Evolutionary conservation across 2,888 invertebrate species (phyloP).

Genomic region (Himalopsyche japonica): DNA sequence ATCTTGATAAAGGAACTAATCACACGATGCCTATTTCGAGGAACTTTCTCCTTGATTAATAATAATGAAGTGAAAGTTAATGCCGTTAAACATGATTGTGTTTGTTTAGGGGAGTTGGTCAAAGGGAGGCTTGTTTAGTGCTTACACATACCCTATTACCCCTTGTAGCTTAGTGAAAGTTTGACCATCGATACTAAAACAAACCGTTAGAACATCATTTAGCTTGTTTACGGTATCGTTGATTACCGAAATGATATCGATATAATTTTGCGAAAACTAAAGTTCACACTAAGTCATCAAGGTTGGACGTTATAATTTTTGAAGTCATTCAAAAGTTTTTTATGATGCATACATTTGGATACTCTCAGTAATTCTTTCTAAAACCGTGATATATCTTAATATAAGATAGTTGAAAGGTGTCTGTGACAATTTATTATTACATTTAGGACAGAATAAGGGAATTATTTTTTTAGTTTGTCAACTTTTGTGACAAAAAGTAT

Average conservation of each 20-base stretch:
- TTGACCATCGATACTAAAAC: background rate
- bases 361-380: no score
- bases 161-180: background rate
- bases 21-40: background rate
- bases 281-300: background rate
- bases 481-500: no score
- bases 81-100: slow-evolving; percentile 20
- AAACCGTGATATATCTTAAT: no score
- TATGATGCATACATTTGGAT: no score
- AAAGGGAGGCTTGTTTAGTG: background rate
- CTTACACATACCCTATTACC: background rate
- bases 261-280: background rate
- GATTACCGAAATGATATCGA: background rate
- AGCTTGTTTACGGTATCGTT: background rate
- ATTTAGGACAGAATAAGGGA: no score
- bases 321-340: no score
- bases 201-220: background rate
- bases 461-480: no score
- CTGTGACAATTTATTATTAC: no score
- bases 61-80: slow-evolving; percentile 18
- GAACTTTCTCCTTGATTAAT: slow-evolving; percentile 20
- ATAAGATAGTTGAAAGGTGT: no score
- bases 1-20: background rate
- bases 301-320: no score
- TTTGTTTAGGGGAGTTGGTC: slow-evolving; percentile 5